Percentiles rank a stretch among this genome's conserved stretches.
phyloP scores from a whole-genome alignment of 2,797 vertebrate species.

The Sebastes variabilis region DNA sequence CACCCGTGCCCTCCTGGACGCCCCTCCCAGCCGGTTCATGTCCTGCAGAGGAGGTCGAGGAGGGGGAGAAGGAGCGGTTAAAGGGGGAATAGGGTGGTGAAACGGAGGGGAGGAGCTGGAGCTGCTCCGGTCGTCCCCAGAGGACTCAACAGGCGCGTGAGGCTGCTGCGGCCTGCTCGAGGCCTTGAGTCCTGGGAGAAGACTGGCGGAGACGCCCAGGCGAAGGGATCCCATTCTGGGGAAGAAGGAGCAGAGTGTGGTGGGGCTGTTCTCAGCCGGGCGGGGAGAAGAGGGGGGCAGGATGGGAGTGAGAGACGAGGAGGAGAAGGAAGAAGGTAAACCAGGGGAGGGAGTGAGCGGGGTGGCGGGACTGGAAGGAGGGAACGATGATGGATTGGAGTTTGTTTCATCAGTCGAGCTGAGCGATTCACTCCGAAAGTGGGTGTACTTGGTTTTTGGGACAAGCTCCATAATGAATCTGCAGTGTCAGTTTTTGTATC shows the following conservation, averaged over 20 bases:
- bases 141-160: constrained; percentile 59
- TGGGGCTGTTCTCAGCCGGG: constrained; percentile 89
- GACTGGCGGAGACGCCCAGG: constrained; percentile 87
- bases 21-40: constrained; percentile 98
- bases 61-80: constrained; percentile 86
- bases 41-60: constrained; percentile 90
- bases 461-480: constrained; percentile 89
- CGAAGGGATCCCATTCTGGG: constrained; percentile 93
- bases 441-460: constrained; percentile 94
- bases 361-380: constrained; percentile 77
- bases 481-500: constrained; percentile 60
- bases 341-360: constrained; percentile 74
- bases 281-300: constrained; percentile 81
- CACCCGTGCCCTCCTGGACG: constrained; percentile 92
- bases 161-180: constrained; percentile 66
- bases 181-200: constrained; percentile 83
- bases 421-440: constrained; percentile 92
- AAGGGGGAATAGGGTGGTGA: constrained; percentile 69
- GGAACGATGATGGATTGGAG: constrained; percentile 79
- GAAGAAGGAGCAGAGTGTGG: constrained; percentile 96
- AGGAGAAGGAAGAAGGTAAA: constrained; percentile 83
- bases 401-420: constrained; percentile 88
- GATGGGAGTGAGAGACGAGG: constrained; percentile 87
- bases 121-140: constrained; percentile 66
- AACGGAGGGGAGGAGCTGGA: constrained; percentile 67